A percentile compares a stretch with the other conserved stretches of the same genome.
These are phyloP conservation scores for Polyboroides typus DNA, from an alignment of 2,797 vertebrate genomes.

Conservation along the genomic window DNA sequence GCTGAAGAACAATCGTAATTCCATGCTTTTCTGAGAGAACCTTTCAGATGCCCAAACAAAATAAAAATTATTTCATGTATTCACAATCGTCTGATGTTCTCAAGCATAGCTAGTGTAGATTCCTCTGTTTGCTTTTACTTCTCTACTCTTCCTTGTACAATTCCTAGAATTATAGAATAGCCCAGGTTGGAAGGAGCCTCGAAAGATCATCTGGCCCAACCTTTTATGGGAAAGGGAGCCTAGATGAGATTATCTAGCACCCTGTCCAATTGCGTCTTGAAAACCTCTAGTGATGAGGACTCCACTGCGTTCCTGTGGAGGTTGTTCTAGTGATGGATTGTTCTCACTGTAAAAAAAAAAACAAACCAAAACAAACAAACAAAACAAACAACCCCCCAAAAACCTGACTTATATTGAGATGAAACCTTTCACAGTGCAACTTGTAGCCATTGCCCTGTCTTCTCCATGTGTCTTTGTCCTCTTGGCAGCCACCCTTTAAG, in stretches of 20 bases:
- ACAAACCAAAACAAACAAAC: not conserved
- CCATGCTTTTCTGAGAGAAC: not conserved
- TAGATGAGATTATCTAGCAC: not conserved
- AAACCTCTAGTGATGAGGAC: not conserved
- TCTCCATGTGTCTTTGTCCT: not conserved
- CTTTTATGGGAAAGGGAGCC: not conserved
- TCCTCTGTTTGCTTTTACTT: not conserved
- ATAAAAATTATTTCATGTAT: not conserved
- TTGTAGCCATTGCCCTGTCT: not conserved
- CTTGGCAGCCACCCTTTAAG: not conserved
- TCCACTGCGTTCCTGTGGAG: not conserved
- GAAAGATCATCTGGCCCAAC: not conserved
- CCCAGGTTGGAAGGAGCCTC: not conserved
- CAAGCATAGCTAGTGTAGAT: not conserved
- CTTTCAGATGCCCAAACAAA: not conserved
- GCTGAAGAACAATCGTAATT: not conserved
- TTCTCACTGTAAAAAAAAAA: not conserved
- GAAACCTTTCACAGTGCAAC: not conserved
- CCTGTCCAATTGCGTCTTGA: not conserved
- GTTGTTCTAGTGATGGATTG: not conserved
- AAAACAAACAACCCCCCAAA: not conserved
- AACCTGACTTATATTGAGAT: not conserved
- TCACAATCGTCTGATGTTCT: not conserved
- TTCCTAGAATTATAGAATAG: not conserved
- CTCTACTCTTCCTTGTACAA: not conserved